Percentiles rank a stretch among this genome's conserved stretches.
These are phyloP conservation scores for Ctenicera cuprea DNA, from an alignment of 2,888 invertebrate genomes.

Conservation along the genomic window DNA sequence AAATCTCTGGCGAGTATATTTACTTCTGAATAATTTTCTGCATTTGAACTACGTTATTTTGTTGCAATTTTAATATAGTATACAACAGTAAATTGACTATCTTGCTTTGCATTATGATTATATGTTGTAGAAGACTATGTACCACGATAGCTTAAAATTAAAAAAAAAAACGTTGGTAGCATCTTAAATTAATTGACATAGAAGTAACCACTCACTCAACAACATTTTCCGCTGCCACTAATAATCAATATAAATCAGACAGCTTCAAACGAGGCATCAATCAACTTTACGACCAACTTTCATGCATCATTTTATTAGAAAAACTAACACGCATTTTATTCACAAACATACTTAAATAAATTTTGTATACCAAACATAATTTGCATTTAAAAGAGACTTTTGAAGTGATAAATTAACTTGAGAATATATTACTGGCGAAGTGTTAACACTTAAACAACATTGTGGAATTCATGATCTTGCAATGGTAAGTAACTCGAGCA, in stretches of 20 bases:
- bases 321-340: not conserved
- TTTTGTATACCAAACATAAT: conserved; percentile 23
- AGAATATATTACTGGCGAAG: not conserved
- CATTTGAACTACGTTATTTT: not conserved
- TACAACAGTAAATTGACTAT: no score
- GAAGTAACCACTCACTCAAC: not conserved
- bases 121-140: no score
- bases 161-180: not conserved
- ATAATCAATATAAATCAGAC: conserved; percentile 3
- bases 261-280: not conserved
- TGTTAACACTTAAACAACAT: conserved; percentile 26
- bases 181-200: not conserved
- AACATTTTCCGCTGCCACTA: not conserved
- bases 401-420: conserved; percentile 24
- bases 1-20: conserved; percentile 10
- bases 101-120: no score
- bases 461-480: conserved; percentile 23
- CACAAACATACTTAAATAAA: conserved; percentile 6
- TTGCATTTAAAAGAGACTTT: conserved; percentile 37
- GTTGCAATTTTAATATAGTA: not conserved
- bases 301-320: conserved; percentile 13
- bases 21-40: not conserved
- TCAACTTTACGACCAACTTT: not conserved
- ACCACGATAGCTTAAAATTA: not conserved
- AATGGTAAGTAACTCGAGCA: conserved; percentile 18